These are phyloP conservation scores for Oxyteleia sp. DNA, from an alignment of 2,888 invertebrate species.

Conservation along the genomic window DNA sequence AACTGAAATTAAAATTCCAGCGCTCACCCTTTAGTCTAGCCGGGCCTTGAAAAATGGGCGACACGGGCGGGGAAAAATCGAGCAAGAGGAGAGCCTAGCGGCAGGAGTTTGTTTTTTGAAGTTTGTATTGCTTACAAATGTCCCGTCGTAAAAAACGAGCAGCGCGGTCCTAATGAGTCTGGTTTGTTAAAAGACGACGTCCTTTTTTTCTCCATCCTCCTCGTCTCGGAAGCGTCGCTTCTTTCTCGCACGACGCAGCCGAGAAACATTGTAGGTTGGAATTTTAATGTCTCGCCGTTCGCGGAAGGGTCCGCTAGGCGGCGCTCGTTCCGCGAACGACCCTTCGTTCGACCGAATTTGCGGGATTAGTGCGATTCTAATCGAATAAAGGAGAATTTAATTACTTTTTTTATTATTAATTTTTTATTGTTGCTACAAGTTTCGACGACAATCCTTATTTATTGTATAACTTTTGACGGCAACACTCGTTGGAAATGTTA, in stretches of 20 bases:
- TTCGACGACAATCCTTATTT: no score
- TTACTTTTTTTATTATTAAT: no score
- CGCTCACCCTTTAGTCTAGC: no score
- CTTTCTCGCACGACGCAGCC: slow-evolving; percentile 75
- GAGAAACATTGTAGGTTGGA: slow-evolving; percentile 81
- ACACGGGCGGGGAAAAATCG: no score
- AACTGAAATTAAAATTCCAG: slow-evolving; percentile 56
- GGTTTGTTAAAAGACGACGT: slow-evolving; percentile 86
- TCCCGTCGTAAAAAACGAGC: slow-evolving; percentile 85
- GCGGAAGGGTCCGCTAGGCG: slow-evolving; percentile 74
- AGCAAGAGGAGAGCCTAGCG: no score
- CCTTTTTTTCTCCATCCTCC: slow-evolving; percentile 63
- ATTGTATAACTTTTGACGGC: no score
- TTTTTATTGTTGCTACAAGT: no score
- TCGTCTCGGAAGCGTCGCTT: slow-evolving; percentile 72
- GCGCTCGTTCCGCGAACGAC: slow-evolving; percentile 66
- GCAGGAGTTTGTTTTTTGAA: slow-evolving; percentile 78
- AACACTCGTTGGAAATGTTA: no score
- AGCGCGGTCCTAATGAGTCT: slow-evolving; percentile 86
- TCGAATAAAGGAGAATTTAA: slow-evolving; percentile 42
- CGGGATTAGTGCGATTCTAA: slow-evolving; percentile 50
- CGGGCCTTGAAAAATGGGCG: no score
- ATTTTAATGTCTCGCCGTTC: slow-evolving; percentile 81
- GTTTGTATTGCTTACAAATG: slow-evolving; percentile 87
- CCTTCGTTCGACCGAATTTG: slow-evolving; percentile 44